Percentiles rank a stretch among this genome's conserved stretches.
phyloP scores from a whole-genome alignment of 1,140 invertebrate species.

The Pemphigus obesinymphae region DNA sequence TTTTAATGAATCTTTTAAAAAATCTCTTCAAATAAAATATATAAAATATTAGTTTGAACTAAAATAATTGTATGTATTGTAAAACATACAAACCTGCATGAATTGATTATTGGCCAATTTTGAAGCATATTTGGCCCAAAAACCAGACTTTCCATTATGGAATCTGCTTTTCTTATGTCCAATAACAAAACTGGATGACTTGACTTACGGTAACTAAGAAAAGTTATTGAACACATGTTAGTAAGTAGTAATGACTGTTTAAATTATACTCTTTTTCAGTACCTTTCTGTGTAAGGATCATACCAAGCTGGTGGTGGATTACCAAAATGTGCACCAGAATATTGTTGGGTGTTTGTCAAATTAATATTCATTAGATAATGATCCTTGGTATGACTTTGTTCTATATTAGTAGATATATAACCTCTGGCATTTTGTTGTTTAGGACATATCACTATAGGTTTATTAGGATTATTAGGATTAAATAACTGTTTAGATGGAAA shows the following conservation, averaged over 20 bases:
- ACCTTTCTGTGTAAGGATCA: slow-evolving; percentile 55
- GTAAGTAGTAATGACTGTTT: neutral
- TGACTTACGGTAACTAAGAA: slow-evolving; percentile 53
- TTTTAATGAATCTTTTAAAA: slow-evolving; percentile 68
- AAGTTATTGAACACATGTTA: slow-evolving; percentile 42
- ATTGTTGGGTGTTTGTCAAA: neutral
- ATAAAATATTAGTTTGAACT: neutral
- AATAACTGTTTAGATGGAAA: slow-evolving; percentile 51
- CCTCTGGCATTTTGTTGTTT: slow-evolving; percentile 28
- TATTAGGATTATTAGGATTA: slow-evolving; percentile 66
- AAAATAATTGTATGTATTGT: neutral
- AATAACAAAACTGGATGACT: slow-evolving; percentile 55
- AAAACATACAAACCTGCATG: slow-evolving; percentile 36
- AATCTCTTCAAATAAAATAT: slow-evolving; percentile 50
- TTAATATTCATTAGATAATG: neutral
- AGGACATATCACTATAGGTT: slow-evolving; percentile 59
- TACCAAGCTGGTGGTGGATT: slow-evolving; percentile 52
- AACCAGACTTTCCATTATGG: slow-evolving; percentile 56
- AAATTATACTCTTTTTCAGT: slow-evolving; percentile 39
- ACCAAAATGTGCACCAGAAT: slow-evolving; percentile 27
- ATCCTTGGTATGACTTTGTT: neutral
- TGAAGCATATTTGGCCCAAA: slow-evolving; percentile 45
- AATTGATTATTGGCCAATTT: slow-evolving; percentile 41
- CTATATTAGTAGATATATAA: neutral
- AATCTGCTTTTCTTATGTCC: slow-evolving; percentile 57